Evolutionary conservation across 2,888 invertebrate genomes (phyloP).

Genomic region (Loripinus fragilis): DNA sequence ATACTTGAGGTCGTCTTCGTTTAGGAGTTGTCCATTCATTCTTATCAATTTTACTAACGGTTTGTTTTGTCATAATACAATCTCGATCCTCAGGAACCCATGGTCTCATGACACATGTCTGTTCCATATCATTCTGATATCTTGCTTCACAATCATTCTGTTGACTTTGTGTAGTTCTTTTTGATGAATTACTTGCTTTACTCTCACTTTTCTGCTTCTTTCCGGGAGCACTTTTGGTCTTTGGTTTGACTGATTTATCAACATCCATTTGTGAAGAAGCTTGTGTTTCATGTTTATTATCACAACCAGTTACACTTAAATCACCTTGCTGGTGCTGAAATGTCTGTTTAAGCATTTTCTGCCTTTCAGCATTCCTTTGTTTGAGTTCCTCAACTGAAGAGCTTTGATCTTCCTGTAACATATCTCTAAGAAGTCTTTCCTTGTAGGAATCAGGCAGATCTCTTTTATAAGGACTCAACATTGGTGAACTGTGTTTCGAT

Average conservation of each 20-base stretch:
- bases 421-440: constrained; percentile 60
- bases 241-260: background rate
- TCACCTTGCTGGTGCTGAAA: constrained; percentile 46
- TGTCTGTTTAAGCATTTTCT: constrained; percentile 59
- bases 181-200: background rate
- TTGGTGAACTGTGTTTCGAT: background rate
- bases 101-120: constrained; percentile 65
- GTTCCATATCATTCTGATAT: constrained; percentile 56
- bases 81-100: constrained; percentile 50
- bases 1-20: constrained; percentile 18
- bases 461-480: constrained; percentile 6
- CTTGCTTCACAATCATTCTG: background rate
- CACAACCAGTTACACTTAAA: background rate
- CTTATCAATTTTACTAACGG: background rate
- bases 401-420: constrained; percentile 60
- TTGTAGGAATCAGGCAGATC: constrained; percentile 64
- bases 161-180: constrained; percentile 21
- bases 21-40: constrained; percentile 21
- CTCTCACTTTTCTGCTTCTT: constrained; percentile 30
- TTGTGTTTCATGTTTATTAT: background rate
- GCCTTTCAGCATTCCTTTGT: constrained; percentile 66
- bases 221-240: background rate
- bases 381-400: constrained; percentile 64
- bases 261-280: background rate
- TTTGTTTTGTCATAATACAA: constrained; percentile 20